phyloP scores from a whole-genome alignment of 2,888 invertebrate genomes.

The Acutogordius australiensis region DNA sequence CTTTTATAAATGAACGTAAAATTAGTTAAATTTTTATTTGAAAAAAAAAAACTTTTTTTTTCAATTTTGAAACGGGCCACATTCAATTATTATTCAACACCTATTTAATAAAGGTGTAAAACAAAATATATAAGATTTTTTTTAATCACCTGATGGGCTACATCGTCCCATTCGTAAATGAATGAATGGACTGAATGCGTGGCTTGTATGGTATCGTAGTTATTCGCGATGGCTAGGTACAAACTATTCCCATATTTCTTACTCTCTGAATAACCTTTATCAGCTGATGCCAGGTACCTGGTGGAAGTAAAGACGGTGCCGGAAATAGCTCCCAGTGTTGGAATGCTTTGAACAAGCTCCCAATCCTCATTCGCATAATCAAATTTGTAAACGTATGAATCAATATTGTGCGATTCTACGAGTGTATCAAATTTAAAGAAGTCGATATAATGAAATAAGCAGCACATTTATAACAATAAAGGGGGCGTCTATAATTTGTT shows the following conservation, averaged over 20 bases:
- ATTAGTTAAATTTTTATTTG: too few species aligned
- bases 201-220: not conserved
- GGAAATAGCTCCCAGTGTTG: not conserved
- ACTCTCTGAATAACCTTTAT: not conserved
- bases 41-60: too few species aligned
- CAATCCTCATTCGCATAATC: not conserved
- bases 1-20: too few species aligned
- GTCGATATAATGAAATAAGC: too few species aligned
- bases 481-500: too few species aligned
- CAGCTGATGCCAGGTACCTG: too few species aligned
- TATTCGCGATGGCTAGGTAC: not conserved
- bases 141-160: not conserved
- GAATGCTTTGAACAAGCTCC: not conserved
- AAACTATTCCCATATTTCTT: not conserved
- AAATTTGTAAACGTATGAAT: not conserved
- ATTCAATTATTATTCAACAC: too few species aligned
- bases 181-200: not conserved
- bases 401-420: not conserved
- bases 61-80: too few species aligned
- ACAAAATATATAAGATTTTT: too few species aligned
- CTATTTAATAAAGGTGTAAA: too few species aligned
- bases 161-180: not conserved
- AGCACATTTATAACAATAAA: too few species aligned
- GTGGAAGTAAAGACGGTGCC: not conserved
- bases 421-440: too few species aligned